Evolutionary conservation across 2,888 invertebrate species (phyloP), one percentile per base, ranked within the genome.

Genomic region (Chloromyia formosa): DNA sequence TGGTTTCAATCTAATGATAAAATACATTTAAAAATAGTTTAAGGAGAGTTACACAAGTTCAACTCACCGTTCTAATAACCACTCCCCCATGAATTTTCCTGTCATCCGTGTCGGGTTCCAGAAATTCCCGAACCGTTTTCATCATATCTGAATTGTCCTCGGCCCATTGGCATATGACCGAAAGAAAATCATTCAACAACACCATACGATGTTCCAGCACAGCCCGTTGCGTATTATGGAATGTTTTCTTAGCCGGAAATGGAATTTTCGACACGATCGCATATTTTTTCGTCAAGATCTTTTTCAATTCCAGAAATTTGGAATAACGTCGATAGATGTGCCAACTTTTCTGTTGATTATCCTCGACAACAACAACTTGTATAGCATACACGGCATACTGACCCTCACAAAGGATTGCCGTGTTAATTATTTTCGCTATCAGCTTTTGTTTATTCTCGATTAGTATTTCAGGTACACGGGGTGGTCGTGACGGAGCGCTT

Each of bases 271-370:
- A 88, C 22, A 96, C 85, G 82, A 93, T 92, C 40, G 93, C 91
- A 88, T 91, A 96, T 56, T 74, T 74, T 75, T 78, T 76, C 64
- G 80, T 80, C 81, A 90, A 89, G 85, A 89, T 90, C 74, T 93
- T 93, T 82, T 93, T 93, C 18, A 98, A 87, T 82, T 96, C 95
- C 82, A 96, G 90, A 85, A 98, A 98, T 85, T 97, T 97, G 20
- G 96, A 96, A 83, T 97, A 98, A 80, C 97, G 86, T 79, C 97
- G 87, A 80, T 96, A 95, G 75, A 97, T 94, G 82, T 96, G 95
- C 95, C 96, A 97, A 77, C 92, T 90, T 80, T 94, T 93, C 79
- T 90, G 88, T 78, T 88, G 89, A 12, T 91, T 91, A 23, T 90
- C 89, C 14, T 90, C 88, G 81, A 80, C 85, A 76, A 89, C 89